phyloP scores from a whole-genome alignment of 2,797 vertebrate species.

The Nasua narica region DNA sequence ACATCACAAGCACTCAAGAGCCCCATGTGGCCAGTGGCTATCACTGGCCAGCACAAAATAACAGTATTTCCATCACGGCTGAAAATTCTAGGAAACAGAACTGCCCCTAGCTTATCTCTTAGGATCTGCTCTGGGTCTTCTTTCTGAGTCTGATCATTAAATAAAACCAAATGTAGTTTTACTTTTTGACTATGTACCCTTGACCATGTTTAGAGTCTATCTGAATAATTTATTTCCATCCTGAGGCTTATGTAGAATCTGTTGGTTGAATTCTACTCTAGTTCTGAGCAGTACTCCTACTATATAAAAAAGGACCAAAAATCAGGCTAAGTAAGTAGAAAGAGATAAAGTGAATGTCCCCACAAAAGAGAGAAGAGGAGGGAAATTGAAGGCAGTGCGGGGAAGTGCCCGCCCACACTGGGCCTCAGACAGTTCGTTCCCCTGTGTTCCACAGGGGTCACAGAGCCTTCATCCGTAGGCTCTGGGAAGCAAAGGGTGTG shows the following conservation, averaged over 20 bases:
- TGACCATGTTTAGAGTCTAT: background rate
- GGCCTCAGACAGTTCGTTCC: background rate
- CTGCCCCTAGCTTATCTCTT: background rate
- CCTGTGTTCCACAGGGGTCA: background rate
- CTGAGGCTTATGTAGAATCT: background rate
- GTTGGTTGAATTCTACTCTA: background rate
- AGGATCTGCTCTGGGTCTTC: background rate
- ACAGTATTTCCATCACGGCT: background rate
- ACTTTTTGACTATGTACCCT: background rate
- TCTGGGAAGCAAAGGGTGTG: background rate
- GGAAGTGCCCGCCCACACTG: background rate
- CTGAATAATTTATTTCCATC: conserved; percentile 3
- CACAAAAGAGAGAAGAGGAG: background rate
- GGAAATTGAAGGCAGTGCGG: background rate
- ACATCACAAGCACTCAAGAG: background rate
- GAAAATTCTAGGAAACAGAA: background rate
- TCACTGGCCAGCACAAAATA: background rate
- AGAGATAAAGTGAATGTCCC: background rate
- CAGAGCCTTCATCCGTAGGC: background rate
- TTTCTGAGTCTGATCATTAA: conserved; percentile 16
- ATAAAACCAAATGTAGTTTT: background rate
- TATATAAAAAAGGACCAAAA: background rate
- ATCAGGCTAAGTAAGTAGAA: background rate
- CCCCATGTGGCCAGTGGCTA: background rate
- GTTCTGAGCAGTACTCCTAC: background rate